A percentile compares a stretch with the other conserved stretches of the same genome.
Evolutionary conservation across 2,113 vertebrate genomes (phyloP).

Genomic region (Xyliphius kryptos): DNA sequence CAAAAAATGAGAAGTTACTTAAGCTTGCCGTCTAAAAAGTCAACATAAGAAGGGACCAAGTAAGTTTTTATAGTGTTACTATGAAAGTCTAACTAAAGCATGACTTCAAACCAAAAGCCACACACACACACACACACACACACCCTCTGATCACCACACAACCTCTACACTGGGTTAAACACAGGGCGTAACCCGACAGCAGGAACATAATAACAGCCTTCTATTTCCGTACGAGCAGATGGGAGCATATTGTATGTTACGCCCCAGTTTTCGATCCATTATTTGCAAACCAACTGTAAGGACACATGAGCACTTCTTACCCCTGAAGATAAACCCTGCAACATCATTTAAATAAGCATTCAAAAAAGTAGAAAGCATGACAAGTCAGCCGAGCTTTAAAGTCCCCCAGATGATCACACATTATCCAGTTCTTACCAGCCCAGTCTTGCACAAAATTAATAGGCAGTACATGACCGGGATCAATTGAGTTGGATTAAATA

Average conservation of each 20-base stretch:
- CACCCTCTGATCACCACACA: constrained; percentile 64
- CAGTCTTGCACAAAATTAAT: background rate
- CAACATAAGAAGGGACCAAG: background rate
- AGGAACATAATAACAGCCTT: constrained; percentile 67
- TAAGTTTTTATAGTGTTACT: constrained; percentile 46
- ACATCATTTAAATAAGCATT: no score
- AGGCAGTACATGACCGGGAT: background rate
- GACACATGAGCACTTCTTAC: constrained; percentile 31
- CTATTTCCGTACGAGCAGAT: constrained; percentile 69
- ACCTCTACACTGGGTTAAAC: constrained; percentile 65
- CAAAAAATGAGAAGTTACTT: background rate
- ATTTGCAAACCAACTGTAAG: constrained; percentile 55
- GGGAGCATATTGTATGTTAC: constrained; percentile 56
- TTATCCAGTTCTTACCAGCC: no score
- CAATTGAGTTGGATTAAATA: background rate
- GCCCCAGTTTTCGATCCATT: constrained; percentile 58
- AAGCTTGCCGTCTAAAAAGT: background rate
- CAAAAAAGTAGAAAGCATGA: background rate
- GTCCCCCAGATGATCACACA: background rate
- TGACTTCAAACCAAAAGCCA: constrained; percentile 56
- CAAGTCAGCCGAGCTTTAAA: background rate
- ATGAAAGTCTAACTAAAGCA: constrained; percentile 63
- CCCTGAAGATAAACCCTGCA: constrained; percentile 20
- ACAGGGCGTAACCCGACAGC: constrained; percentile 67
- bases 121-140: constrained; percentile 50